Evolutionary conservation across 2,113 vertebrate species (phyloP).

Genomic region (Pitta sordida): DNA sequence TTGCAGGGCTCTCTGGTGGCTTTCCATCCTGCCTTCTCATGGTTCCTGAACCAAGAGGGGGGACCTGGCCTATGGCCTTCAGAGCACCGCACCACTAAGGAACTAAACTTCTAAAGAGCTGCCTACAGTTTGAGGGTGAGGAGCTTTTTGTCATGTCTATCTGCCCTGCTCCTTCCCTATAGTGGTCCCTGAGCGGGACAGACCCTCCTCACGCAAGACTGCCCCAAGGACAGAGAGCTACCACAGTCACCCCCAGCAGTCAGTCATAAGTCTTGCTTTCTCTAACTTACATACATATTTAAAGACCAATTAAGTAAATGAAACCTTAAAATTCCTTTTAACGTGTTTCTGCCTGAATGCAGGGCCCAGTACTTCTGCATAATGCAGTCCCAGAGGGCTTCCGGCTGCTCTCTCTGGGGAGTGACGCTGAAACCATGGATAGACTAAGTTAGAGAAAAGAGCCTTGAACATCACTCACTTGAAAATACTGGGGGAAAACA

Average conservation of each 20-base stretch:
- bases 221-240: background rate
- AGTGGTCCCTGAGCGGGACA: background rate
- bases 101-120: background rate
- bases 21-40: background rate
- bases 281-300: slow-evolving; percentile 15
- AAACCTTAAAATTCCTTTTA: background rate
- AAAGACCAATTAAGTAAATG: background rate
- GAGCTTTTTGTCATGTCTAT: background rate
- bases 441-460: background rate
- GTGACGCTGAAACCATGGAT: background rate
- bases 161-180: background rate
- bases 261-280: background rate
- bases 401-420: background rate
- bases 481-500: background rate
- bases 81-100: background rate
- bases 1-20: background rate
- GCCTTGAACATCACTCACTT: background rate
- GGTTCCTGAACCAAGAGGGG: background rate
- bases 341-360: background rate
- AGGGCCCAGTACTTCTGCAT: background rate
- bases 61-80: background rate
- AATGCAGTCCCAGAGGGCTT: background rate
- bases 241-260: background rate
- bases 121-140: background rate
- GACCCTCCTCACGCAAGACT: background rate